phyloP scores from a whole-genome alignment of 2,797 vertebrate species.

The Scyliorhinus canicula region DNA sequence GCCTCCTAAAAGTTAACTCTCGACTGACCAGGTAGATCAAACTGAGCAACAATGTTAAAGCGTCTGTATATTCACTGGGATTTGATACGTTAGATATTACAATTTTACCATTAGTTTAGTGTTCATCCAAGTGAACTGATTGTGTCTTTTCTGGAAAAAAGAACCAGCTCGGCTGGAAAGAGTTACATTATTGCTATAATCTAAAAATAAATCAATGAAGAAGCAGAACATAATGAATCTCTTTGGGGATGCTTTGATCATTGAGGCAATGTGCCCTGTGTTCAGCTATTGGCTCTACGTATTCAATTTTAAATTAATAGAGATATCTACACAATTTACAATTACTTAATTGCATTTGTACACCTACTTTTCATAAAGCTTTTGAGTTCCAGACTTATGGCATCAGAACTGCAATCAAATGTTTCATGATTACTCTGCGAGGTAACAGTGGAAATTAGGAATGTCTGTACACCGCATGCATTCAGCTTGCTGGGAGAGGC shows the following conservation, averaged over 20 bases:
- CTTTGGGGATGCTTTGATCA: neutral
- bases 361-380: neutral
- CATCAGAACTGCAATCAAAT: neutral
- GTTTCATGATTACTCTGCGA: neutral
- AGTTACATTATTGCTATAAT: conserved; percentile 6
- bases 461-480: neutral
- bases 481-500: neutral
- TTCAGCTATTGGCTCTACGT: neutral
- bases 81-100: neutral
- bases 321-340: neutral
- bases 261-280: neutral
- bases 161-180: neutral
- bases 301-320: conserved; percentile 26
- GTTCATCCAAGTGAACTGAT: neutral
- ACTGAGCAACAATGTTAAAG: neutral
- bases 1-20: neutral
- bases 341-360: neutral
- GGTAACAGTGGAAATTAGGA: neutral
- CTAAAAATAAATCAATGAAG: conserved; percentile 7
- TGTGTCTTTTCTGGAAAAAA: neutral
- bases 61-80: neutral
- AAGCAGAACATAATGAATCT: neutral
- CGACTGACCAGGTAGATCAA: neutral
- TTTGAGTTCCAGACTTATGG: neutral
- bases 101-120: neutral